Evolutionary conservation across 2,797 vertebrate genomes (phyloP), one percentile per base, ranked within the genome.

Genomic region (Cichlasoma orientale): DNA sequence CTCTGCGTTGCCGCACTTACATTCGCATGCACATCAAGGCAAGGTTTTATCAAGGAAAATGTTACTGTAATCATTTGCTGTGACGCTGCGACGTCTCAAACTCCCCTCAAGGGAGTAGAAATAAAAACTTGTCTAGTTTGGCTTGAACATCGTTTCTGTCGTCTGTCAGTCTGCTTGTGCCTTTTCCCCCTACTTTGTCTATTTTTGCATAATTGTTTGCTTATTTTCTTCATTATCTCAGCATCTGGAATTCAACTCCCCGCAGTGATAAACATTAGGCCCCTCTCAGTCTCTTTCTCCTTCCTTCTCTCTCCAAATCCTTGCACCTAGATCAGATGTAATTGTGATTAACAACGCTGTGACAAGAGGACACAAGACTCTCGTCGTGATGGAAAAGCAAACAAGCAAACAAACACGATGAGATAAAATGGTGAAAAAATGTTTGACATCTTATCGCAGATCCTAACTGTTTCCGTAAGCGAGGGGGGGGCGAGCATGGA

Each of bases 361-460:
- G 93, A 93, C 94, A 91, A 79, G 84, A 80, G 77, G 89, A 93
- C 92, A 89, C 82, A 73, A 91, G 88, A 89, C 86, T 88, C 90
- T 88, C 73, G 90, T 91, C 90, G 90, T 50, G 88, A 83, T 13
- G 75, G 79, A 82, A 88, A 84, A 87, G 25, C 63, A 86, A 93
- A 87, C 90, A 95, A 95, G 93, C 92, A 95, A 94, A 93, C 92
- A 93, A 92, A 92, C 87, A 73, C 74, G 57, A 82, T 57, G 83
- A 92, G 90, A 95, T 93, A 93, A 93, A 91, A 89, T 88, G 85
- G 79, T 84, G 85, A 85, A 95, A 96, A 95, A 93, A 95, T 95
- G 94, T 91, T 87, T 89, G 86, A 68, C 78, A 85, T 92, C 92
- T 95, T 95, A 95, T 96, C 95, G 82, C 82, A 90, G 89, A 94